These are phyloP conservation scores for Papilio aristodemus DNA, from an alignment of 1,140 invertebrate genomes.

Conservation along the genomic window DNA sequence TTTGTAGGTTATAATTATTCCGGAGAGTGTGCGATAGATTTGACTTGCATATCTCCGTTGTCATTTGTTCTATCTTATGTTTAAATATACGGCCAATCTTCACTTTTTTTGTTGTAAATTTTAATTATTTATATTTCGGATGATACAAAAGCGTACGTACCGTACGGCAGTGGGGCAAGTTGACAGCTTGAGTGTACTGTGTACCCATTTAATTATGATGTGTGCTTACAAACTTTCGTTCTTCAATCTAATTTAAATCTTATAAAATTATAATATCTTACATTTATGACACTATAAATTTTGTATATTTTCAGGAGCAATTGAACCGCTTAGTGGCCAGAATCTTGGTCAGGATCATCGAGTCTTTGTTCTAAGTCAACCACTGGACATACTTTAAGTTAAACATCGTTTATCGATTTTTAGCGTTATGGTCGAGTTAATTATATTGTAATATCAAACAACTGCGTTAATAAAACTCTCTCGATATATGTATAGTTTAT, in stretches of 20 bases:
- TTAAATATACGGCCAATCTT: too few species aligned
- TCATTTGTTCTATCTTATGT: too few species aligned
- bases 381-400: not conserved
- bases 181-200: too few species aligned
- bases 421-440: not conserved
- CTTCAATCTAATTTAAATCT: too few species aligned
- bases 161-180: too few species aligned
- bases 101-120: too few species aligned
- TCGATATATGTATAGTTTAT: not conserved
- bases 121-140: too few species aligned
- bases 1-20: not conserved
- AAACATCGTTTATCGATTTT: not conserved
- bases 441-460: not conserved
- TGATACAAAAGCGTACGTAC: too few species aligned
- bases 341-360: not conserved
- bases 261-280: too few species aligned
- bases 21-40: not conserved
- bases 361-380: not conserved
- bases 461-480: constrained; percentile 5
- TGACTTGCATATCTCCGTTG: too few species aligned
- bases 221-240: too few species aligned
- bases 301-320: not conserved
- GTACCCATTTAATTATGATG: too few species aligned
- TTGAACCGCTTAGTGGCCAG: not conserved
- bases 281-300: not conserved